phyloP scores from a whole-genome alignment of 2,113 vertebrate genomes.

The Xenopus laevis region DNA sequence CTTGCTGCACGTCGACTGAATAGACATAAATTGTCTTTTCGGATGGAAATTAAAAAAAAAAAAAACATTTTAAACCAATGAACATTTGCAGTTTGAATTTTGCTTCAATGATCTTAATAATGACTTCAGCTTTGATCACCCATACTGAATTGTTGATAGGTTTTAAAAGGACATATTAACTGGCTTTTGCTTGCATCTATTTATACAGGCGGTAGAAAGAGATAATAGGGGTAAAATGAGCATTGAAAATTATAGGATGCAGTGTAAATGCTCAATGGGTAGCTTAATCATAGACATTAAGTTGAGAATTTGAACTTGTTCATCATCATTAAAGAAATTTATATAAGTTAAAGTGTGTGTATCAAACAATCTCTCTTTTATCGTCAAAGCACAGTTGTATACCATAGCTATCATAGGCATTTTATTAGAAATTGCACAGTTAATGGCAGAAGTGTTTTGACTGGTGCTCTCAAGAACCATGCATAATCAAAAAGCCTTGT shows the following conservation, averaged over 20 bases:
- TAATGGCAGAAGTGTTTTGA: no score
- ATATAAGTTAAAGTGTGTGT: no score
- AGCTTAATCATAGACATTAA: constrained; percentile 41
- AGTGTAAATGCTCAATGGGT: constrained; percentile 33
- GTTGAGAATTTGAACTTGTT: constrained; percentile 34
- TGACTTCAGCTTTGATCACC: constrained; percentile 29
- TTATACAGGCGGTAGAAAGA: constrained; percentile 37
- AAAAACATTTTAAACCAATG: constrained; percentile 13
- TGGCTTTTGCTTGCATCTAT: constrained; percentile 41
- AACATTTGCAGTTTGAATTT: constrained; percentile 13
- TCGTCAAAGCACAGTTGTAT: no score
- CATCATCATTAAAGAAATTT: constrained; percentile 36
- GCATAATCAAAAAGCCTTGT: no score
- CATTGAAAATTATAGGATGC: constrained; percentile 39
- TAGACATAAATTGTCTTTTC: constrained; percentile 5
- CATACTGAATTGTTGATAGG: constrained; percentile 29
- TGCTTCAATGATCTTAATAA: constrained; percentile 30
- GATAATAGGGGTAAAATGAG: constrained; percentile 34
- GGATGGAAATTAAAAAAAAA: not conserved
- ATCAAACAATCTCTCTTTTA: no score
- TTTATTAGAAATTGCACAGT: no score
- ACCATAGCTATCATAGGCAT: no score
- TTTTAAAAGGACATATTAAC: constrained; percentile 30
- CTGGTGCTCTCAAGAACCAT: no score
- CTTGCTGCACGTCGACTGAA: constrained; percentile 1